These are phyloP conservation scores for Melanotaenia boesemani DNA, from an alignment of 2,797 vertebrate genomes.

Conservation along the genomic window DNA sequence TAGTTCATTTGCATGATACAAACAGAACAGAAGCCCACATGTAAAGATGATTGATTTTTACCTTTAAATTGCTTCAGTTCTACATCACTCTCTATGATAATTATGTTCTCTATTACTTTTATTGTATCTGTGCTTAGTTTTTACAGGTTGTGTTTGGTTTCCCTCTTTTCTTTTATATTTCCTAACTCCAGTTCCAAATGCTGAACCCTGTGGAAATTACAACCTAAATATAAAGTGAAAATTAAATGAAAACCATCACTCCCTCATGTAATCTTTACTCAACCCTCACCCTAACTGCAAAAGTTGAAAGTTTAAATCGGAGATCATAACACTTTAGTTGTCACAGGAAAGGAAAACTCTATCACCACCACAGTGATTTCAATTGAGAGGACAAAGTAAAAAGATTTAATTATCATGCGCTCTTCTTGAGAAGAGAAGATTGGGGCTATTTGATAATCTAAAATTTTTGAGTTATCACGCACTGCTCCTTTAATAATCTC, in stretches of 20 bases:
- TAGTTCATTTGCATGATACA: neutral
- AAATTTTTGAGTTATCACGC: constrained; percentile 69
- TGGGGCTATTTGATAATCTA: constrained; percentile 74
- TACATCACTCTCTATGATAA: neutral
- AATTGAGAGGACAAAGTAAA: constrained; percentile 51
- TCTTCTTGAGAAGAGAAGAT: constrained; percentile 78
- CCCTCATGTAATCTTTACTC: neutral
- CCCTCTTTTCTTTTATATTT: neutral
- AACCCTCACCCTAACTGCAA: neutral
- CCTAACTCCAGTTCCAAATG: neutral
- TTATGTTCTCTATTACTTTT: neutral
- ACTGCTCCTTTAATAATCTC: constrained; percentile 78
- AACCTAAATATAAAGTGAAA: neutral
- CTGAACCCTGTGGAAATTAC: neutral
- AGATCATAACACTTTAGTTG: constrained; percentile 28
- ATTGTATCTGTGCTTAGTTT: neutral
- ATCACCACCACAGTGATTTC: constrained; percentile 45
- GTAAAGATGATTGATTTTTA: neutral
- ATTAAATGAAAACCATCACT: neutral
- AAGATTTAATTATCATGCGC: constrained; percentile 70
- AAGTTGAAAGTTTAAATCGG: neutral
- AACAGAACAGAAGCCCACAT: neutral
- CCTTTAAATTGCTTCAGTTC: neutral
- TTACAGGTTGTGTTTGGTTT: neutral
- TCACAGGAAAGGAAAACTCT: constrained; percentile 39